Evolutionary conservation across 2,113 vertebrate species (phyloP), one percentile per base, ranked within the genome.

Genomic region (Cyprinodon variegatus): DNA sequence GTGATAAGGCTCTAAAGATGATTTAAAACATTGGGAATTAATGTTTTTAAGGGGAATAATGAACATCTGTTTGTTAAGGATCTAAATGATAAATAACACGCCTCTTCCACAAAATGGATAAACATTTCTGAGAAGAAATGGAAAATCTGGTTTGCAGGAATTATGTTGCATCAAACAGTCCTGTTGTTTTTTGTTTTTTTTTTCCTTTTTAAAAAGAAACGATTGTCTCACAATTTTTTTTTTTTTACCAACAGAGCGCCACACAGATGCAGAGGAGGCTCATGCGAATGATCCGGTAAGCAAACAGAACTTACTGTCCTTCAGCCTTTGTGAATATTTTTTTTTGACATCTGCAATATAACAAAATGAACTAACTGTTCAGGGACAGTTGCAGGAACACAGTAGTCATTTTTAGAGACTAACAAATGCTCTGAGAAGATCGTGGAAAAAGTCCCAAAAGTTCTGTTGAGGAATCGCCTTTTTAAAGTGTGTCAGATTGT

Each of bases 281-380:
- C 22, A 41, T 11, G 15, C 68, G 50, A 40, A 85, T 68, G 86
- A 87, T 46, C 22, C 74, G 89, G 91, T 91, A 66, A 62, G 83
- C 11, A 0, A 29, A 43, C 13, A 0, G 61, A 37, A 57, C 61
- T 36, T 50, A 22, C 1, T 38, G 4, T 3, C 61, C 1, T 40
- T 1, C 59, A 40, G 60, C 6, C 63, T 71, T 72, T 5, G 38
- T 65, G 77, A 77, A 20, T 50, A 15, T 4, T 45, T 29, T 36
- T 36, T 57, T 10, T 57, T 4, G 6, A 57, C 7, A 2, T 20
- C 50, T 57, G 50, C 4, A 20, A n/a, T 57, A 8, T 57, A 20
- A 9, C 17, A n/a, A n/a, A 9, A 57, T 2, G 20, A 57, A n/a
- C 50, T 57, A 57, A 57, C 2, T 45, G 43, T 10, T 10, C 43